These are phyloP conservation scores for Amblyteles armatorius DNA, from an alignment of 2,888 invertebrate genomes.

Conservation along the genomic window DNA sequence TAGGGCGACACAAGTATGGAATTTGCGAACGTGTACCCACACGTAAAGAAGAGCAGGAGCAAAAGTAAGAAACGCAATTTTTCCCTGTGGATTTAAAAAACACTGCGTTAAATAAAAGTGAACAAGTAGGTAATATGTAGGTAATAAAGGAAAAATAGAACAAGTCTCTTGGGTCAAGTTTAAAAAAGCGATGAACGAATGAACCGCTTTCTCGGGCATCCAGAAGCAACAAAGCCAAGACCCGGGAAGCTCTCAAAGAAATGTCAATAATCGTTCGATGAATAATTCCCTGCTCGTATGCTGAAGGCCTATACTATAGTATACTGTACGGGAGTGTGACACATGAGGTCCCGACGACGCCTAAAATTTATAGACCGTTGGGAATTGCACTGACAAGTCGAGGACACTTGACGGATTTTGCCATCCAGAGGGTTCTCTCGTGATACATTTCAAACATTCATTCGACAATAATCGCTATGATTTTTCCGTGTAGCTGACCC, in stretches of 20 bases:
- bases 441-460: neutral
- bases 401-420: constrained; percentile 15
- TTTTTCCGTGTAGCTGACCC: neutral
- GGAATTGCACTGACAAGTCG: neutral
- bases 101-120: neutral
- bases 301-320: no score
- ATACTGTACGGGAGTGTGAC: neutral
- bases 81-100: neutral
- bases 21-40: neutral
- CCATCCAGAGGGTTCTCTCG: neutral
- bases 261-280: neutral
- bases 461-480: neutral
- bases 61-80: neutral
- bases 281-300: neutral
- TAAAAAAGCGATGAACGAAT: neutral
- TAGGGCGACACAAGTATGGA: neutral
- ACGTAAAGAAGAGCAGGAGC: neutral
- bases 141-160: no score
- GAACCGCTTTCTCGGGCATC: neutral
- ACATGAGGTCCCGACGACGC: neutral
- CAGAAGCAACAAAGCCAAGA: neutral
- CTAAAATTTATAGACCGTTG: constrained; percentile 6
- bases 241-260: neutral
- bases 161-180: neutral
- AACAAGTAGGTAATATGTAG: neutral